phyloP scores from a whole-genome alignment of 2,797 vertebrate species.

The Otolemur crassicaudatus region DNA sequence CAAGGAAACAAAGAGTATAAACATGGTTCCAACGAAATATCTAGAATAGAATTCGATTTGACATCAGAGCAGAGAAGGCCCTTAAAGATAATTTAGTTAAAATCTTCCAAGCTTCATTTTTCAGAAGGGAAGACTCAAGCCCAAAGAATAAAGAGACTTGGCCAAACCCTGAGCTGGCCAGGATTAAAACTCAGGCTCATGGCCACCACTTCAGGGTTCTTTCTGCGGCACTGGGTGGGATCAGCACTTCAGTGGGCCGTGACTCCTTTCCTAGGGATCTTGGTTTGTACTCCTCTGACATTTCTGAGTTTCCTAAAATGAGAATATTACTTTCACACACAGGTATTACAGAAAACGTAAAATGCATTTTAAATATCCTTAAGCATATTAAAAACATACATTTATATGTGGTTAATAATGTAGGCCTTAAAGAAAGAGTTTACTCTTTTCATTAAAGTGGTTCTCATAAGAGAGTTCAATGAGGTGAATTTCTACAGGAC shows the following conservation, averaged over 20 bases:
- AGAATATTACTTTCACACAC: conserved; percentile 46
- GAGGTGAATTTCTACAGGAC: neutral
- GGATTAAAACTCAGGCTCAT: neutral
- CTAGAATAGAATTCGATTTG: conserved; percentile 41
- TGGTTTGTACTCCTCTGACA: neutral
- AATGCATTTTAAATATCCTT: conserved; percentile 44
- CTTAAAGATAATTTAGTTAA: neutral
- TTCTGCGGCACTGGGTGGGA: neutral
- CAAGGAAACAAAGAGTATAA: conserved; percentile 9
- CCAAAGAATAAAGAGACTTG: neutral
- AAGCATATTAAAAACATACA: conserved; percentile 60
- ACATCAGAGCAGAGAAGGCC: neutral
- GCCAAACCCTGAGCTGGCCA: neutral
- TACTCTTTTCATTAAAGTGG: conserved; percentile 60
- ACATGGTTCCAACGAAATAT: neutral
- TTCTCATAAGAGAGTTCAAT: conserved; percentile 51
- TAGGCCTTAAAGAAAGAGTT: conserved; percentile 35
- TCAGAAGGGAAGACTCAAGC: neutral
- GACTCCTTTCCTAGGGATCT: neutral
- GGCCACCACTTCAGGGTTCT: rapidly evolving
- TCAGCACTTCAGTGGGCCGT: neutral
- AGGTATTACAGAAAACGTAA: conserved; percentile 31
- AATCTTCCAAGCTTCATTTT: neutral
- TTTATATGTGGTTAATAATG: conserved; percentile 55
- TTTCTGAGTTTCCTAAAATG: conserved; percentile 38